These are phyloP conservation scores for Laspeyria flexula DNA, from an alignment of 2,888 invertebrate genomes.

Conservation along the genomic window DNA sequence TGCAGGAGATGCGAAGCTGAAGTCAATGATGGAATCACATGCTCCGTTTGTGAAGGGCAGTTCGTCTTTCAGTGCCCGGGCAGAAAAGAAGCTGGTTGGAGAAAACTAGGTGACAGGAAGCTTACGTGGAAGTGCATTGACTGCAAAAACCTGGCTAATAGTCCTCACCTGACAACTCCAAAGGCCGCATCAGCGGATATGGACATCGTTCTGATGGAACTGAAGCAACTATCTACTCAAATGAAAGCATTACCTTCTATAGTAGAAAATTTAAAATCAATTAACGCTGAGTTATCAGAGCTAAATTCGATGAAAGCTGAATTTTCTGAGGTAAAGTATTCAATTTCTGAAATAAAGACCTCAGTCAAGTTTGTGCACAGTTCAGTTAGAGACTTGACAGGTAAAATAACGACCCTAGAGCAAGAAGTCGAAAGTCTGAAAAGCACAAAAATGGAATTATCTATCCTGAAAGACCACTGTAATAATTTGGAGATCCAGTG, in stretches of 20 bases:
- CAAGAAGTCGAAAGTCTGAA: constrained; percentile 1
- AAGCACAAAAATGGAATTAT: constrained; percentile 3
- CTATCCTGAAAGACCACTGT: neutral
- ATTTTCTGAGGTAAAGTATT: neutral
- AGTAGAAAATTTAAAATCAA: neutral
- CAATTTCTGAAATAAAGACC: neutral
- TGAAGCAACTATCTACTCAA: too few relatives aligned
- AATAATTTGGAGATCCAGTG: neutral
- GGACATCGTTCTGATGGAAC: neutral
- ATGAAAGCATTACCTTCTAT: neutral
- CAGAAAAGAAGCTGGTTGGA: constrained; percentile 9
- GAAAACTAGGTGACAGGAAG: constrained; percentile 11
- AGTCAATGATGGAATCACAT: too few relatives aligned
- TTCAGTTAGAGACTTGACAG: neutral
- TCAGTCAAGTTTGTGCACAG: neutral
- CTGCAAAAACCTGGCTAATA: neutral
- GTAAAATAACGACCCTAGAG: neutral
- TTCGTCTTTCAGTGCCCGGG: constrained; percentile 11
- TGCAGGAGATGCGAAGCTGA: neutral
- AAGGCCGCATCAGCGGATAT: too few relatives aligned
- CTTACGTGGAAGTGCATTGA: constrained; percentile 2
- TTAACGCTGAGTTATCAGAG: neutral
- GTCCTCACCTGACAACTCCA: too few relatives aligned
- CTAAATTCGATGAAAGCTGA: neutral
- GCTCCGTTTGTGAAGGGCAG: too few relatives aligned